Base-by-base conservation (phyloP, 2,888 invertebrate species). In the Meandrusa payeni region DNA sequence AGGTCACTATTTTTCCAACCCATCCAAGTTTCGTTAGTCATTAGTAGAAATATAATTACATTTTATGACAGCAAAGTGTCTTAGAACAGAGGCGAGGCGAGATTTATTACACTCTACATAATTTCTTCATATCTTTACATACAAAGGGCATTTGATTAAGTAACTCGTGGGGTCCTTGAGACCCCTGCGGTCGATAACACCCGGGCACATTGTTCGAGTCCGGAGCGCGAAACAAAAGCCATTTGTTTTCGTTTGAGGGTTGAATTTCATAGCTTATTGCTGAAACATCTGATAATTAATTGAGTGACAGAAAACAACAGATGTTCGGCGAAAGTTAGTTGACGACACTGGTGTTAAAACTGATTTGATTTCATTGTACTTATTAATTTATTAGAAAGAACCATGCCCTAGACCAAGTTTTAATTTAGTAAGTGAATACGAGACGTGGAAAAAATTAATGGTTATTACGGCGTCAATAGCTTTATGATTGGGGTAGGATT, bases 121-220 rank as follows among this genome's bases (percentile, higher is more conserved):
- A 28, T 22, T 29, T 40, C 43, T 37, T 37, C 26, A 32, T 41
- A 23, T 41, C 34, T 41, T 31, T 22, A 28, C 38, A 20, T 29
- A 40, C 31, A 39, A 39, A 32, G 24, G 11, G 26, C 26, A 17
- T 41, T 33, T 41, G 41, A 41, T 41, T 41, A 33, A 41, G 27
- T 13, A 33, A 27, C 33, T 19, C 33, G 32, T 26, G 22, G 20
- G 33, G 10, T 27, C 22, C 28, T 12, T n/a, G 20, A 13, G 28
- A 23, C 7, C 33, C 11, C 5, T 26, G 26, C 23, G 38, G 29
- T 41, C 29, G 36, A 31, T 31, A 29, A 24, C 17, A 24, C 34
- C 41, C 46, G 43, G 41, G 43, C 32, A 26, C 47, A 50, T 47
- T 50, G 47, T 50, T 40, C 29, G 22, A 20, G 12, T 33, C 23